phyloP scores from a whole-genome alignment of 2,888 invertebrate genomes.

The Microctonus brassicae region DNA sequence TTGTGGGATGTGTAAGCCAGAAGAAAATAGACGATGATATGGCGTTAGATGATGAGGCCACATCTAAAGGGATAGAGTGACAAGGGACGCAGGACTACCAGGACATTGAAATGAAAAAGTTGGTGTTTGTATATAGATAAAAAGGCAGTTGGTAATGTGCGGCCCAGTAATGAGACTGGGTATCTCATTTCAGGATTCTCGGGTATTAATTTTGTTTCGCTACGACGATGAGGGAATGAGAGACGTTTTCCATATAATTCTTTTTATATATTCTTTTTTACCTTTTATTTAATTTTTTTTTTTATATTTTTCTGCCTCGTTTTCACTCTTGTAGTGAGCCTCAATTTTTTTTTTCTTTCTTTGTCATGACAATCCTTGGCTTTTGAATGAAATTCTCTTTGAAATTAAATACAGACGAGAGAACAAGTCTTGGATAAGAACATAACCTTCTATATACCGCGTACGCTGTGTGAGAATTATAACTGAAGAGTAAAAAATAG shows the following conservation, averaged over 20 bases:
- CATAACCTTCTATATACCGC: neutral
- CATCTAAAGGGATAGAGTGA: slow-evolving; percentile 37
- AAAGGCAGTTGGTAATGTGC: neutral
- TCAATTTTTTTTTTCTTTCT: neutral
- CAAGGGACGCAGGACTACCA: slow-evolving; percentile 22
- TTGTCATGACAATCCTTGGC: neutral
- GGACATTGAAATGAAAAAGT: slow-evolving; percentile 28
- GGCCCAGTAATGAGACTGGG: slow-evolving; percentile 30
- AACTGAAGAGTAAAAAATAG: neutral
- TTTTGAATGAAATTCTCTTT: neutral
- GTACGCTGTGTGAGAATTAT: too few relatives aligned
- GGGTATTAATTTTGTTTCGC: slow-evolving; percentile 30
- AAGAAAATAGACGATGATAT: slow-evolving; percentile 22
- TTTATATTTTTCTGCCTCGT: neutral
- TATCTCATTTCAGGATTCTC: slow-evolving; percentile 30
- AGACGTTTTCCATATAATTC: slow-evolving; percentile 13
- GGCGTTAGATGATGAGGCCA: slow-evolving; percentile 21
- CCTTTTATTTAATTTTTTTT: too few relatives aligned
- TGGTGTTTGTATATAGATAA: slow-evolving; percentile 4
- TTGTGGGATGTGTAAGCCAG: slow-evolving; percentile 10
- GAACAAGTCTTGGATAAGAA: neutral
- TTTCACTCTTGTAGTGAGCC: neutral
- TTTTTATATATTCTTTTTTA: neutral
- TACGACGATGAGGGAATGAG: slow-evolving; percentile 13
- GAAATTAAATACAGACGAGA: neutral